Evolutionary conservation across 2,888 invertebrate species (phyloP).

Genomic region (Chrysotoxum bicinctum): DNA sequence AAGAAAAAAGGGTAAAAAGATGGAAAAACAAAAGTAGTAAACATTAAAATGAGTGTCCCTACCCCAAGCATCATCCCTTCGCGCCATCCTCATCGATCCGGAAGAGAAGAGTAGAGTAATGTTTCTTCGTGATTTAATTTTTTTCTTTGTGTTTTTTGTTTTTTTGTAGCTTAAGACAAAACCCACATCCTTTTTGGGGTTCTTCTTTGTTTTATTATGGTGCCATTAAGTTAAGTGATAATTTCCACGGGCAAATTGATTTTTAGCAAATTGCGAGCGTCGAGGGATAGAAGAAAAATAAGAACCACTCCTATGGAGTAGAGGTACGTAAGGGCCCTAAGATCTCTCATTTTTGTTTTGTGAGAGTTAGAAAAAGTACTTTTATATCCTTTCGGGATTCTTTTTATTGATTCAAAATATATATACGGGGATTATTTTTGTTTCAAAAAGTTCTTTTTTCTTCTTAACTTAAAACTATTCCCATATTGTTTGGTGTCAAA

Average conservation of each 20-base stretch:
- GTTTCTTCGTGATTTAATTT: slow-evolving; percentile 63
- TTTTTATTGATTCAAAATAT: neutral
- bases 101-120: slow-evolving; percentile 46
- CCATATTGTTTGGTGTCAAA: slow-evolving; percentile 22
- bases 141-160: slow-evolving; percentile 28
- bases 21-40: slow-evolving; percentile 65
- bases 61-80: neutral
- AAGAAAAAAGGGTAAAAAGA: slow-evolving; percentile 47
- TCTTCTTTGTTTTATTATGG: slow-evolving; percentile 35
- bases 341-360: neutral
- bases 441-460: neutral
- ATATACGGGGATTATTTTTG: neutral
- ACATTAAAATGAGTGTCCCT: slow-evolving; percentile 49
- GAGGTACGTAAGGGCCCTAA: neutral
- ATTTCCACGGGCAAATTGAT: slow-evolving; percentile 68
- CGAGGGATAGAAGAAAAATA: slow-evolving; percentile 21
- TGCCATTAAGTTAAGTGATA: slow-evolving; percentile 65
- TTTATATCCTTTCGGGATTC: neutral
- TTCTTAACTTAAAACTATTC: slow-evolving; percentile 5
- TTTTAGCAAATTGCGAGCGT: slow-evolving; percentile 49
- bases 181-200: slow-evolving; percentile 39
- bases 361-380: neutral
- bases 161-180: slow-evolving; percentile 4
- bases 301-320: neutral
- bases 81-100: slow-evolving; percentile 13